Evolutionary conservation across 2,888 invertebrate species (phyloP), one percentile per base, ranked within the genome.

Genomic region (Temnothorax ravouxi): DNA sequence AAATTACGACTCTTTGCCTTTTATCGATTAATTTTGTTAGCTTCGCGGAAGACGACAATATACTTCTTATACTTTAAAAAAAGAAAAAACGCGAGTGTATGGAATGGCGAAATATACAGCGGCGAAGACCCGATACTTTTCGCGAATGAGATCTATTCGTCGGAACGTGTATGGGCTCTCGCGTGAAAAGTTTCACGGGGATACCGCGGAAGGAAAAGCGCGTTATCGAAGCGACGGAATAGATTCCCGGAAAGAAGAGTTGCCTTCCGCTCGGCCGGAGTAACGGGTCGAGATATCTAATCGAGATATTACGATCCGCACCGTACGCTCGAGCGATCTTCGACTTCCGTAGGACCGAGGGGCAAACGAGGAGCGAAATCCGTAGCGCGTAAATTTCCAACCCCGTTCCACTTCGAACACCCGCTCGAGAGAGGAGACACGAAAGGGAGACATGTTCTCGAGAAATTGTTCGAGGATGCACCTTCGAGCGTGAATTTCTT

Each of bases 301-400:
- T 90, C 90, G 90, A 88, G 83, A 84, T 84, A 85, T 86, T 87
- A 84, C 80, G 87, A 88, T 83, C 71, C 84, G 72, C 71, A n/a
- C 38, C 71, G 47, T 75, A 86, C 89, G 89, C 89, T 86, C 86
- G 74, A 85, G n/a, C 72, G 81, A 89, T 41, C 86, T 82, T 87
- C 86, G 84, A 74, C 88, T 85, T 88, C 80, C 80, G 71, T 72
- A 71, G 79, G 67, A 87, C 75, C 82, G 67, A 71, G 79, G 72
- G 77, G 83, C 84, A 90, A 90, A 90, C 89, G 89, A 90, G 88
- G 83, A 90, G 84, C 88, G 67, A 87, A 90, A 90, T 84, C 87
- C 87, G 85, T 90, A 81, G 90, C 89, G 90, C 90, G 90, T 90
- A 89, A 90, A 90, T 90, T 89, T 88, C 76, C 67, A 79, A 83